A percentile compares a stretch with the other conserved stretches of the same genome.
phyloP scores from a whole-genome alignment of 1,140 invertebrate genomes.

The Sipha flava region DNA sequence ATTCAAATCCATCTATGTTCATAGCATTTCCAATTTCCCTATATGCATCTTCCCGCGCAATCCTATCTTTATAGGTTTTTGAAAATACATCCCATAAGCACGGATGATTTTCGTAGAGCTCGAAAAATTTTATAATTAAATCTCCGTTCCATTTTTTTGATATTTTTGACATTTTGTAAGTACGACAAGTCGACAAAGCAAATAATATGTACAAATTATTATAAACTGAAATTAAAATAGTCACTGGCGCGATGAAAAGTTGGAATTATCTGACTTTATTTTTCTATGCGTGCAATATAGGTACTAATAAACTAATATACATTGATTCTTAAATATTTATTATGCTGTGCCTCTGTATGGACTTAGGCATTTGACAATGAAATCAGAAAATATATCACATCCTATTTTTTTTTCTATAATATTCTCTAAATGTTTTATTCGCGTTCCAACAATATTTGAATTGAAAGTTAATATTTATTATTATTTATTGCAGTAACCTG shows the following conservation, averaged over 20 bases:
- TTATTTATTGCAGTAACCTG: too few relatives aligned
- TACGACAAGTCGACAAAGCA: background rate
- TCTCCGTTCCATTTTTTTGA: conserved; percentile 8
- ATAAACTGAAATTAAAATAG: conserved; percentile 14
- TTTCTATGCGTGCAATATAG: conserved; percentile 1
- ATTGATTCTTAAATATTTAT: too few relatives aligned
- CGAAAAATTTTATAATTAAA: conserved; percentile 15
- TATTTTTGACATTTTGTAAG: background rate
- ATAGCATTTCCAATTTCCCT: background rate
- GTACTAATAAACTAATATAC: too few relatives aligned
- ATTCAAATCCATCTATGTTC: conserved; percentile 2
- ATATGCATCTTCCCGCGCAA: conserved; percentile 3
- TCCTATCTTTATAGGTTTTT: conserved; percentile 18
- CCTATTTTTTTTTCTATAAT: too few relatives aligned
- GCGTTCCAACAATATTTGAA: too few relatives aligned
- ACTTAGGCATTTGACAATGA: too few relatives aligned
- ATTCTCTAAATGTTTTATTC: too few relatives aligned
- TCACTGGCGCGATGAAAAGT: conserved; percentile 2
- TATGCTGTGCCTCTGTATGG: too few relatives aligned
- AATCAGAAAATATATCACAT: too few relatives aligned
- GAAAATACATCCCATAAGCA: conserved; percentile 21
- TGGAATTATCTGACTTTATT: conserved; percentile 5
- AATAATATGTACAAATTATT: background rate
- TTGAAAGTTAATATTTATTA: too few relatives aligned
- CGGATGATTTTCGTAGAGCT: background rate